Base-by-base conservation (phyloP, 2,888 invertebrate species). In the Macrophya alboannulata region DNA sequence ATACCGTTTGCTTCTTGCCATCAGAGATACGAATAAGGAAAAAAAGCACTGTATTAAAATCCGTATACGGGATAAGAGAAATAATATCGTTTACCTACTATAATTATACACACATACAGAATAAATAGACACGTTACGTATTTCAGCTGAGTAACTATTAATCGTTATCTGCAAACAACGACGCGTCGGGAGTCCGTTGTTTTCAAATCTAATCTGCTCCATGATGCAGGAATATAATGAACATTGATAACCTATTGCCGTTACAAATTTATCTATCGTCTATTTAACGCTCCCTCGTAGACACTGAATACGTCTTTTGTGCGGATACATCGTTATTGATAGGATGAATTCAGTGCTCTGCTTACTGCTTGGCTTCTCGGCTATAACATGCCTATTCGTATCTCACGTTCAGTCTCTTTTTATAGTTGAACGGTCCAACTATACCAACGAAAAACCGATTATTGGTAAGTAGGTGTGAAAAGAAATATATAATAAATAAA, bases 381-480 rank as follows among this genome's bases (percentile, higher is more conserved):
- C 81, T 21, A 17, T 81, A 31, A 31, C 31, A 12, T 81, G n/a
- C 43, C 37, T 43, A 51, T 62, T 62, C 25, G 43, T 81, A 21
- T 62, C 81, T 81, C 5, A 81, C 62, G 59, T 31, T 81, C 15
- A 77, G 55, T 85, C 83, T 87, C 84, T 88, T 40, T 48, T 84
- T 74, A n/a, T 79, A 88, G 89, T 85, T 71, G 25, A 85, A 31
- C 3, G 71, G 71, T 59, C 77, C 10, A 40, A 15, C 37, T 43
- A 40, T 17, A 40, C 45, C 15, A 89, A 89, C 59, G 77, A 89
- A n/a, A 85, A 88, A 9, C 90, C 90, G 4, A 89, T 90, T 12
- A 87, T 89, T 62, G 90, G 90, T 89, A 62, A 88, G 88, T 88
- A 81, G 3, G 40, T 31, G 25, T 43, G 62, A 81, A 15, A 8